Conservation (phyloP, 2,113 vertebrate genomes). For the Dromiciops gliroides region DNA sequence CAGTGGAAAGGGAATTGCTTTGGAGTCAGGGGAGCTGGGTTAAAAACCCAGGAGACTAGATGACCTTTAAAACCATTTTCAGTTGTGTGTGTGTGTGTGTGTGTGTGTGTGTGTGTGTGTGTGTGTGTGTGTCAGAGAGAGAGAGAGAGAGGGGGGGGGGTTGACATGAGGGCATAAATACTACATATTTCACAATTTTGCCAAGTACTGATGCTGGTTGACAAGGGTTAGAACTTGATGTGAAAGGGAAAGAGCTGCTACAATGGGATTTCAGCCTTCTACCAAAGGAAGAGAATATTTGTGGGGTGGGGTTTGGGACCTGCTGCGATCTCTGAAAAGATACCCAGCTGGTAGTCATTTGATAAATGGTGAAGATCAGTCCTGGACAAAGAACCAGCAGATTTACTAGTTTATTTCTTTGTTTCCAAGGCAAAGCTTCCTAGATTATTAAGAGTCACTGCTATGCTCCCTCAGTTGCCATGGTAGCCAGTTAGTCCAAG, state of each 20-base stretch:
- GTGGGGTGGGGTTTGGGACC: background rate
- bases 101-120: no score
- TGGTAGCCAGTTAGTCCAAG: background rate
- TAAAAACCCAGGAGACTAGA: no score
- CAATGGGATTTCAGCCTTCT: background rate
- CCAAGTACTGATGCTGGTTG: background rate
- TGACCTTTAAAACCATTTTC: no score
- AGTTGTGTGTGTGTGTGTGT: no score
- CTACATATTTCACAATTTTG: background rate
- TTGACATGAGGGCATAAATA: background rate
- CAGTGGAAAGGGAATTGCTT: background rate
- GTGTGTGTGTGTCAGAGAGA: no score
- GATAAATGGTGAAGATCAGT: background rate
- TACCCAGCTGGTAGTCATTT: background rate
- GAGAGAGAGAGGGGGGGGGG: no score
- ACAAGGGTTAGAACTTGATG: background rate
- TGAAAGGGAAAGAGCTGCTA: background rate
- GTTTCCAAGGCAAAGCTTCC: background rate
- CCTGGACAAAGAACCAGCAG: background rate
- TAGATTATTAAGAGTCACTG: background rate
- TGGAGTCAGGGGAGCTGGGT: no score
- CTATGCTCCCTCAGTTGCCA: background rate
- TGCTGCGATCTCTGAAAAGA: background rate
- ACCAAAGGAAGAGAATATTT: background rate
- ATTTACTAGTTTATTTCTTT: background rate